Evolutionary conservation across 2,888 invertebrate genomes (phyloP).

Genomic region (Oscheius sp.): DNA sequence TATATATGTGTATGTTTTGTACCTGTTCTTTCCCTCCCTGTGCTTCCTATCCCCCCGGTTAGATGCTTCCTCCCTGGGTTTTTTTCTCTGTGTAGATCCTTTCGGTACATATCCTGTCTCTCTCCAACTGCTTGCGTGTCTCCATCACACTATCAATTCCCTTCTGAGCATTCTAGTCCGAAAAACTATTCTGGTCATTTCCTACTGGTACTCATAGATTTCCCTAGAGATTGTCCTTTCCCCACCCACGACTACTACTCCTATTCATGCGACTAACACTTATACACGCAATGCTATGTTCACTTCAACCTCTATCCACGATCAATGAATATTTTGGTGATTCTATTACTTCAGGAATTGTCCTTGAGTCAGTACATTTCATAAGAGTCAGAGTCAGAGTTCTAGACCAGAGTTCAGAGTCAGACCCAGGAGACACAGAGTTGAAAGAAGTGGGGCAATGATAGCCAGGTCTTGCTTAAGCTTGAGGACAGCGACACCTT

Average conservation of each 20-base stretch:
- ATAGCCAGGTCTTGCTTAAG: slow-evolving; percentile 92
- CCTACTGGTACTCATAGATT: slow-evolving; percentile 25
- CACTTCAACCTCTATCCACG: slow-evolving; percentile 3
- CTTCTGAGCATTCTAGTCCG: slow-evolving; percentile 27
- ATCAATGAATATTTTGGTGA: slow-evolving; percentile 21
- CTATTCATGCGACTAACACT: background rate
- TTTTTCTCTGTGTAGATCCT: background rate
- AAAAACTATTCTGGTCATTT: slow-evolving; percentile 30
- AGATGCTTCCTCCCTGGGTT: slow-evolving; percentile 14
- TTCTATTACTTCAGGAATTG: background rate
- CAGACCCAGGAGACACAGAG: slow-evolving; percentile 91
- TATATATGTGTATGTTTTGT: background rate
- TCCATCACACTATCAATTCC: background rate
- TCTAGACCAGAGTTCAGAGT: no score
- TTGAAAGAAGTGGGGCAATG: slow-evolving; percentile 93
- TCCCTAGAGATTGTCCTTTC: slow-evolving; percentile 4
- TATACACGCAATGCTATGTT: background rate
- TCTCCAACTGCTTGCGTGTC: slow-evolving; percentile 3
- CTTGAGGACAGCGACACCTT: slow-evolving; percentile 82
- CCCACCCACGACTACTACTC: background rate
- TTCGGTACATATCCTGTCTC: slow-evolving; percentile 18
- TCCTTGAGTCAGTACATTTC: no score
- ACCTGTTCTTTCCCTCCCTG: background rate
- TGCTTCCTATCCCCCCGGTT: background rate
- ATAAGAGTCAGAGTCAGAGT: no score